phyloP scores from a whole-genome alignment of 92 coral and sea anemone species.

The Zoanthus sansibaricus region DNA sequence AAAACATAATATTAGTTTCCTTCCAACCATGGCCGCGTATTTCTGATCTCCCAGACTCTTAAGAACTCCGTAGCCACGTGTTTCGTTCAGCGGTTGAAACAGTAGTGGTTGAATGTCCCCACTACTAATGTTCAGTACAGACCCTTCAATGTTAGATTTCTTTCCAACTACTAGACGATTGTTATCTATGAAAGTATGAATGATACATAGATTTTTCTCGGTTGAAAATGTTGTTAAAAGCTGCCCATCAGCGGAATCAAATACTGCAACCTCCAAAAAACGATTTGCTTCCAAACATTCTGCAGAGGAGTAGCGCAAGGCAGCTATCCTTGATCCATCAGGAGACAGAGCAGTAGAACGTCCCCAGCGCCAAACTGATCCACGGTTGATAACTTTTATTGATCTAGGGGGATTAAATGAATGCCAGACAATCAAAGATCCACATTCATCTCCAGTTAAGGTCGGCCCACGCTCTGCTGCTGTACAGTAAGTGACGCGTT shows the following conservation, averaged over 20 bases:
- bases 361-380: slow-evolving; percentile 19
- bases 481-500: slow-evolving; percentile 10
- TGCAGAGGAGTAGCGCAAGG: not conserved
- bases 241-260: slow-evolving; percentile 24
- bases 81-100: not conserved
- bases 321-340: slow-evolving; percentile 39
- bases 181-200: slow-evolving; percentile 10
- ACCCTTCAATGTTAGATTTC: not conserved
- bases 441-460: slow-evolving; percentile 33
- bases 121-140: not conserved
- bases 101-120: slow-evolving; percentile 15
- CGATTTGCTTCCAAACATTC: not conserved
- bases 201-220: not conserved
- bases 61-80: not conserved
- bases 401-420: slow-evolving; percentile 22
- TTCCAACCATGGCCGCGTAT: not conserved
- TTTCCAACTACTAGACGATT: slow-evolving; percentile 25
- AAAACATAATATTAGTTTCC: not conserved
- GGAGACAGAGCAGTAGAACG: slow-evolving; percentile 1
- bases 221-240: slow-evolving; percentile 2
- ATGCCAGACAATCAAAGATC: slow-evolving; percentile 39
- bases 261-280: slow-evolving; percentile 15
- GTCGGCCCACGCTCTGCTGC: not conserved
- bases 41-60: not conserved
- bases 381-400: slow-evolving; percentile 26